These are phyloP conservation scores for Echinarachnius parma DNA, from an alignment of 53 echinoderm and acorn worm genomes.

Conservation along the genomic window DNA sequence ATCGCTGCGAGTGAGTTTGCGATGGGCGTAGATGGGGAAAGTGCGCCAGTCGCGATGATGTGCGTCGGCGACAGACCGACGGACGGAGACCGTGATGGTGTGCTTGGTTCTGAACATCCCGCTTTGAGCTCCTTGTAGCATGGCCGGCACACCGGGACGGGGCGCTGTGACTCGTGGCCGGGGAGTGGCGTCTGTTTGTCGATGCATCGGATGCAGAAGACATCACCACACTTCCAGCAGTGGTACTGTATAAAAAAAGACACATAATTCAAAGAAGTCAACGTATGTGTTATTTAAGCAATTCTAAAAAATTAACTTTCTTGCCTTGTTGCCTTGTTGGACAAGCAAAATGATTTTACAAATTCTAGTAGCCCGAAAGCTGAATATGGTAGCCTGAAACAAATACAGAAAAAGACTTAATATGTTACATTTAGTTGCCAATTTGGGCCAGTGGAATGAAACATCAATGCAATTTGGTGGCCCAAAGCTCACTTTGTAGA, in stretches of 20 bases:
- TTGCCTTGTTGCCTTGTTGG: too few species aligned
- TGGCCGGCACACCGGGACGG: slow-evolving; percentile 88
- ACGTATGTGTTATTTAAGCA: too few species aligned
- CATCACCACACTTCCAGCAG: slow-evolving; percentile 95
- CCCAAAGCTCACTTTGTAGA: too few species aligned
- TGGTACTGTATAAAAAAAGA: slow-evolving; percentile 67
- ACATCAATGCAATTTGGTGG: too few species aligned
- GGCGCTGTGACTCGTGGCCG: slow-evolving; percentile 95
- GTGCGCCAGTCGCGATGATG: slow-evolving; percentile 7
- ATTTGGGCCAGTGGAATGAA: too few species aligned
- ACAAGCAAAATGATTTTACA: too few species aligned
- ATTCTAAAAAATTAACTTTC: too few species aligned
- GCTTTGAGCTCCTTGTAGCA: slow-evolving; percentile 94
- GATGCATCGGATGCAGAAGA: slow-evolving; percentile 98
- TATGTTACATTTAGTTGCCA: too few species aligned
- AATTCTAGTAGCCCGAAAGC: too few species aligned
- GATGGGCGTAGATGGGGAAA: slow-evolving; percentile 18
- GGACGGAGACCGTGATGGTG: slow-evolving; percentile 71
- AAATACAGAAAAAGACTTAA: too few species aligned
- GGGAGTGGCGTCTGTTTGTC: slow-evolving; percentile 99
- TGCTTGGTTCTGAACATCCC: slow-evolving; percentile 75
- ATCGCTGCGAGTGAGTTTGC: slow-evolving; percentile 23
- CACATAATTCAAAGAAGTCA: slow-evolving; percentile 1
- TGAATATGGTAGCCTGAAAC: too few species aligned
- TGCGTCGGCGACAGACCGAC: slow-evolving; percentile 53